A percentile compares a stretch with the other conserved stretches of the same genome.
phyloP scores from a whole-genome alignment of 2,797 vertebrate genomes.

The Notoglanidium macrostoma region DNA sequence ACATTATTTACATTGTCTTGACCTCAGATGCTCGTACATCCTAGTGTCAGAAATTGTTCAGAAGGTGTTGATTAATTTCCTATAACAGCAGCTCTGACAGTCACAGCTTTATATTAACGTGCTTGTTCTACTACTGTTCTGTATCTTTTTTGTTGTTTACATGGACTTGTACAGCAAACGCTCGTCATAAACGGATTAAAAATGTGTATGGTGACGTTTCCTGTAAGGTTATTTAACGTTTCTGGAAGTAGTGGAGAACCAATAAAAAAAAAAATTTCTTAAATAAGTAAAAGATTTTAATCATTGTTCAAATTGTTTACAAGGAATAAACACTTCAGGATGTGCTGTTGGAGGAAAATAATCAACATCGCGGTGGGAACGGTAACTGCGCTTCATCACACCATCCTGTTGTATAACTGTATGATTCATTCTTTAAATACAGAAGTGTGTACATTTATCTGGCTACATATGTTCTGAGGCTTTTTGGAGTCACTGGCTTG shows the following conservation, averaged over 20 bases:
- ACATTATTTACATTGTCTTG: no score
- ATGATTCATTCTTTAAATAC: not conserved
- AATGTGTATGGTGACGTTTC: not conserved
- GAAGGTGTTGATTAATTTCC: not conserved
- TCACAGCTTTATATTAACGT: not conserved
- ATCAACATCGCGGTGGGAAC: not conserved
- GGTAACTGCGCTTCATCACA: not conserved
- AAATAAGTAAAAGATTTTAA: no score
- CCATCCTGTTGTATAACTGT: not conserved
- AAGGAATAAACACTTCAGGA: not conserved
- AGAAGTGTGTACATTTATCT: no score
- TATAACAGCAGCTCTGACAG: not conserved
- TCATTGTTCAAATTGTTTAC: no score
- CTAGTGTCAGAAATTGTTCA: not conserved
- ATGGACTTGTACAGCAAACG: not conserved
- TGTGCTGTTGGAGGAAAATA: not conserved
- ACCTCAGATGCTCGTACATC: no score
- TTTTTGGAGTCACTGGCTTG: not conserved
- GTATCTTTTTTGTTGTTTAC: no score
- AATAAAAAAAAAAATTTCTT: no score
- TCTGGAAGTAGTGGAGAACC: not conserved
- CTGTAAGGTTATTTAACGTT: not conserved
- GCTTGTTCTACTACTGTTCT: not conserved
- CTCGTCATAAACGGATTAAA: not conserved
- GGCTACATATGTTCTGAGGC: not conserved